Base-by-base conservation (phyloP, 2,113 vertebrate species). In the Azemiops feae region DNA sequence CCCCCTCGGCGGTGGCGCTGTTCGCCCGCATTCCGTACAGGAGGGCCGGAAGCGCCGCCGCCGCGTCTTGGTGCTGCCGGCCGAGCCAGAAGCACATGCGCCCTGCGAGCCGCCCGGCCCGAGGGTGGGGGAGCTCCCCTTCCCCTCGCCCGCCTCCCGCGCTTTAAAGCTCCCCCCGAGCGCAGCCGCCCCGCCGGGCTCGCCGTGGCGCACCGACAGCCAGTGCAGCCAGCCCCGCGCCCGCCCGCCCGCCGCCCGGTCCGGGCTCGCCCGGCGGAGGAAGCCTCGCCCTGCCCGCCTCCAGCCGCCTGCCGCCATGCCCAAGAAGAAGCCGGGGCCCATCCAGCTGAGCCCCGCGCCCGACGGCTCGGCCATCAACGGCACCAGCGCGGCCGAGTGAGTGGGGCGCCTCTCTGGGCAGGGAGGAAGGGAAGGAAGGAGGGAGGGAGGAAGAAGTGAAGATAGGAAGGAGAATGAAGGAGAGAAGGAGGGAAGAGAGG, bases 321-420 rank as follows among this genome's bases (percentile, higher is more conserved):
- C 99, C 94, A 99, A 99, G 85, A 98, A 98, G 97, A 99, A 99
- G 98, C 99, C 99, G 39, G 98, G 98, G 94, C 99, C 99, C 95
- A 99, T 99, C 96, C 98, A 99, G 97, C 98, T 99, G 92, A 99
- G 99, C 97, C 99, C 98, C 47, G 98, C 98, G 95, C 99, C 99
- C 5, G 99, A 99, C 96, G 99, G 99, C 92, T 99, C 98, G 94
- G 97, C 98, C 54, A 98, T 99, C 93, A 99, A 99, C 97, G 99
- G 99, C 95, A 99, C 98, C 96, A 99, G 30, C 92, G 98, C 98
- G 18, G 98, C 98, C 0, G 99, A 99, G 99, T 99, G 97, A 99
- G 99, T 99, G 89, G 0, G 25, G 50, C 92, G 92, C 43, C 47
- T 50, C 47, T 50, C 47, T 50, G 87, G 60, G 25, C 16, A 34